Percentiles rank a stretch among this genome's conserved stretches.
These are phyloP conservation scores for Percopsis omiscomaycus DNA, from an alignment of 2,797 vertebrate species.

Conservation along the genomic window DNA sequence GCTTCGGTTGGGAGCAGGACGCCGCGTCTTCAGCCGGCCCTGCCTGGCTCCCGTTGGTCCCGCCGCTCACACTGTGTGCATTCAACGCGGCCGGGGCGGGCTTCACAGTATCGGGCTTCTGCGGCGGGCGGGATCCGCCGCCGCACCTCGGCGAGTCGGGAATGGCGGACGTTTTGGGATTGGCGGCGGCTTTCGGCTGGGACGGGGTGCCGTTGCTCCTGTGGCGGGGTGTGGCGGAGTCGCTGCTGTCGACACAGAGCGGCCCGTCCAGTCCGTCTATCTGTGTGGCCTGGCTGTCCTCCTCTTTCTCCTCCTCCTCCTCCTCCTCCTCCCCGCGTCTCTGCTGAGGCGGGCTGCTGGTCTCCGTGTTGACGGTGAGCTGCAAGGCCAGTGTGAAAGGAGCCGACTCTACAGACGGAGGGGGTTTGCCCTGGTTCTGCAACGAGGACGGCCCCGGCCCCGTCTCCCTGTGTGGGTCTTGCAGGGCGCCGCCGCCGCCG, in stretches of 20 bases:
- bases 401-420: constrained; percentile 47
- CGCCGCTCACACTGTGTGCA: constrained; percentile 33
- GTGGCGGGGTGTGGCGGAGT: constrained; percentile 37
- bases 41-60: constrained; percentile 17
- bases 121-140: constrained; percentile 19
- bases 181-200: constrained; percentile 16
- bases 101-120: constrained; percentile 26
- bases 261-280: constrained; percentile 70
- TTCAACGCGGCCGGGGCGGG: constrained; percentile 26
- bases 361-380: constrained; percentile 78
- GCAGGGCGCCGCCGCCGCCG: constrained; percentile 33
- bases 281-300: constrained; percentile 82
- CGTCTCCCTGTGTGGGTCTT: constrained; percentile 44
- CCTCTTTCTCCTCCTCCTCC: constrained; percentile 73
- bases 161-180: constrained; percentile 23
- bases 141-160: constrained; percentile 23
- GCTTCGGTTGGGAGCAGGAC: constrained; percentile 43
- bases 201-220: constrained; percentile 24
- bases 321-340: constrained; percentile 32
- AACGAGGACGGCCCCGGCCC: not conserved
- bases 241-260: constrained; percentile 25
- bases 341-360: constrained; percentile 53
- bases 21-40: not conserved
- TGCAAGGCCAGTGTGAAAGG: constrained; percentile 66
- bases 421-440: constrained; percentile 34